Base-by-base conservation (phyloP, 1,140 invertebrate species). In the Euwallacea fornicatus region DNA sequence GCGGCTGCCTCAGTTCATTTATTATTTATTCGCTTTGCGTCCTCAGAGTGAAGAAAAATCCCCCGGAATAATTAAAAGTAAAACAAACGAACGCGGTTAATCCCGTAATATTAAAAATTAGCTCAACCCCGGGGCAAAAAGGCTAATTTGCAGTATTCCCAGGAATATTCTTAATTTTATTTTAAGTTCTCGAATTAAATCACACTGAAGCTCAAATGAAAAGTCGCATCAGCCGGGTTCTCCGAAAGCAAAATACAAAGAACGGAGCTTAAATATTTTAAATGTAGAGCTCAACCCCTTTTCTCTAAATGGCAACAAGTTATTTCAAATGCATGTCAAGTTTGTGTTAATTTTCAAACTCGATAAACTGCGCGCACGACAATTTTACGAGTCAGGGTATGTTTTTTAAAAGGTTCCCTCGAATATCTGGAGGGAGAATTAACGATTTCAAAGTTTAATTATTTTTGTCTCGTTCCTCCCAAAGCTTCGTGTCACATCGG, bases 311-410 rank as follows among this genome's bases (percentile, higher is more conserved):
- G 66, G 74, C 74, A 75, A 75, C 74, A 75, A 75, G 74, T 75
- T 71, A 75, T 75, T 75, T 72, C 66, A 75, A 75, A 75, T 75
- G 74, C 74, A 75, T 66, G 66, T 61, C 74, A 75, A 75, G 74
- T 75, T 73, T 75, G 63, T 66, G 74, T 69, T 75, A 75, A 75
- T 75, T 75, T 75, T 72, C 64, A 73, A 75, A 74, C 71, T 73
- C 68, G 68, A 75, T 72, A 73, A 75, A 75, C 58, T 73, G 71
- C 71, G 69, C 65, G 68, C 67, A 70, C 67, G 73, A 67, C 73
- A 69, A 73, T 71, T 69, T 72, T 65, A 69, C 66, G 58, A 67
- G 61, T 61, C 60, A 46, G 61, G 71, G 66, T 59, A 65, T 68
- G 71, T 75, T 75, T 73, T 74, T 73, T 66, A 54, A 72, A 74